These are phyloP conservation scores for Troilus luridus DNA, from an alignment of 2,888 invertebrate genomes.

Conservation along the genomic window DNA sequence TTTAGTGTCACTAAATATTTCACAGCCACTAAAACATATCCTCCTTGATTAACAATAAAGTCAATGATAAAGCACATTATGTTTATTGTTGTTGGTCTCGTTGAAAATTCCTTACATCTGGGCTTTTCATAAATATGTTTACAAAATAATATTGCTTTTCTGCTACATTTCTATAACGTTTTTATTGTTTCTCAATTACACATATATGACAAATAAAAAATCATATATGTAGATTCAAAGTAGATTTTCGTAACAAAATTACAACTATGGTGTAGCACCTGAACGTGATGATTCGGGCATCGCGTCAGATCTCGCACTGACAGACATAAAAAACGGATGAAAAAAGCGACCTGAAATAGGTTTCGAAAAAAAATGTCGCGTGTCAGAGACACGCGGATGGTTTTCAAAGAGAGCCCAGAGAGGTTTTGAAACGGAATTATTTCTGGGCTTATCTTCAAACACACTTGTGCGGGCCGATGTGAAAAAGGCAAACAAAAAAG, in stretches of 20 bases:
- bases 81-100: no score
- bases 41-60: no score
- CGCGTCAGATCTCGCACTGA: slow-evolving; percentile 1
- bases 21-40: no score
- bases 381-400: slow-evolving; percentile 18
- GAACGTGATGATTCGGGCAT: background rate
- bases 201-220: no score
- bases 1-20: no score
- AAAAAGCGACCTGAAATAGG: slow-evolving; percentile 8
- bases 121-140: no score
- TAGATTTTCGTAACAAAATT: background rate
- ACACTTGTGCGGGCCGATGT: slow-evolving; percentile 8
- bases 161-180: no score
- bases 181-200: no score
- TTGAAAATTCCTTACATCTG: no score
- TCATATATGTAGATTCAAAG: no score
- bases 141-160: no score
- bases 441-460: slow-evolving; percentile 38
- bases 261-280: background rate
- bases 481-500: slow-evolving; percentile 25
- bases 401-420: slow-evolving; percentile 31
- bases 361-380: slow-evolving; percentile 30
- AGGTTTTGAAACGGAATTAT: slow-evolving; percentile 45
- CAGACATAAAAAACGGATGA: background rate
- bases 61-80: no score